Evolutionary conservation across 2,888 invertebrate genomes (phyloP).

Genomic region (Epinotia bilunana): DNA sequence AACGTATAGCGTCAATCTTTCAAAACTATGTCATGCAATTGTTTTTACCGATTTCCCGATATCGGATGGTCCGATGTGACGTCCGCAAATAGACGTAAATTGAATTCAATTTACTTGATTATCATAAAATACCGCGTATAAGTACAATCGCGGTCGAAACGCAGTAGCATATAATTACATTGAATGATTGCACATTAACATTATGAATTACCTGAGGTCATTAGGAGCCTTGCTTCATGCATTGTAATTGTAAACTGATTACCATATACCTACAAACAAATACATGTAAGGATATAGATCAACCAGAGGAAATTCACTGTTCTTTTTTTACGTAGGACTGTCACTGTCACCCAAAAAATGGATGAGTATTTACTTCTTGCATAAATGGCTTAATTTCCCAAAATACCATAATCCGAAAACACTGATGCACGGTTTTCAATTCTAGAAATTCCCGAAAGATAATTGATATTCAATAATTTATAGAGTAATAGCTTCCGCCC

Average conservation of each 20-base stretch:
- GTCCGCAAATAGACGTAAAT: constrained; percentile 1
- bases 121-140: constrained; percentile 27
- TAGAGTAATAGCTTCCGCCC: too few species aligned
- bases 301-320: background rate
- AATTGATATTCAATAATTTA: too few species aligned
- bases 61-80: constrained; percentile 27
- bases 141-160: constrained; percentile 36
- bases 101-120: constrained; percentile 26
- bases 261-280: too few species aligned
- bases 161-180: constrained; percentile 45
- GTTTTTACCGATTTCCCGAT: constrained; percentile 19
- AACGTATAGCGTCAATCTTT: constrained; percentile 5
- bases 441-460: too few species aligned
- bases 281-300: background rate
- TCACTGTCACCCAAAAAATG: background rate
- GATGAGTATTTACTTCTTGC: background rate
- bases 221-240: background rate
- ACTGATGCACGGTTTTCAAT: too few species aligned
- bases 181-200: constrained; percentile 22
- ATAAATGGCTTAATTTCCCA: too few species aligned
- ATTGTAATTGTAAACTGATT: background rate
- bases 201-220: background rate
- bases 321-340: background rate
- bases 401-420: too few species aligned
- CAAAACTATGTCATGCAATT: constrained; percentile 3